Evolutionary conservation across 2,113 vertebrate species (phyloP).

Genomic region (Sander vitreus): DNA sequence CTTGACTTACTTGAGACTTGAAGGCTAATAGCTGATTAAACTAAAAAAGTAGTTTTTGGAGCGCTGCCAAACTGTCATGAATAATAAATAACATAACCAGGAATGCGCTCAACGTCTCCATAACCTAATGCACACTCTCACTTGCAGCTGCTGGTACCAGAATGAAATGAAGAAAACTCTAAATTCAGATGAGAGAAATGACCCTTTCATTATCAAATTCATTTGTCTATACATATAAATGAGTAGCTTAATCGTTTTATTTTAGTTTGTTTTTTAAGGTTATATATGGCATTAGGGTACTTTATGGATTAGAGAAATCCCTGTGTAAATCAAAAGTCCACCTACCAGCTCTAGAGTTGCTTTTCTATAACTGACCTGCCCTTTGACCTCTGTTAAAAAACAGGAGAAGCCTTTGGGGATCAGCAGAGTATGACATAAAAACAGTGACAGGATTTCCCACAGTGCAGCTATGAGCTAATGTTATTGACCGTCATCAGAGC

Average conservation of each 20-base stretch:
- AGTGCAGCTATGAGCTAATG: conserved; percentile 43
- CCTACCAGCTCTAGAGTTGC: background rate
- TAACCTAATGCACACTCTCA: background rate
- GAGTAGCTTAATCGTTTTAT: background rate
- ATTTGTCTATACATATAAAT: background rate
- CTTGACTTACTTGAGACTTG: too few relatives aligned
- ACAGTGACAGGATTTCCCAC: conserved; percentile 53
- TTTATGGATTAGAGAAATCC: background rate
- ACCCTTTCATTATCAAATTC: background rate
- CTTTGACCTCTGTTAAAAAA: conserved; percentile 8
- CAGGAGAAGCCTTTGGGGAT: conserved; percentile 23
- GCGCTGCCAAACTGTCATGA: background rate
- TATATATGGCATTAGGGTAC: background rate
- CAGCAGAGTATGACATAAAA: conserved; percentile 22
- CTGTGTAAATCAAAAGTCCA: background rate
- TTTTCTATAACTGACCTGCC: conserved; percentile 6
- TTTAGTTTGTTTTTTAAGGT: background rate
- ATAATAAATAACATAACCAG: background rate
- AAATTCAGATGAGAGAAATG: background rate
- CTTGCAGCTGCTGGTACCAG: background rate
- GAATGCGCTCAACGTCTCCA: background rate
- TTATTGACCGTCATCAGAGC: conserved; percentile 23
- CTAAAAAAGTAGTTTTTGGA: background rate
- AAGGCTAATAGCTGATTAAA: background rate
- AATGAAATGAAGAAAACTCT: background rate